phyloP scores from a whole-genome alignment of 2,113 vertebrate species.

The Gadus macrocephalus region DNA sequence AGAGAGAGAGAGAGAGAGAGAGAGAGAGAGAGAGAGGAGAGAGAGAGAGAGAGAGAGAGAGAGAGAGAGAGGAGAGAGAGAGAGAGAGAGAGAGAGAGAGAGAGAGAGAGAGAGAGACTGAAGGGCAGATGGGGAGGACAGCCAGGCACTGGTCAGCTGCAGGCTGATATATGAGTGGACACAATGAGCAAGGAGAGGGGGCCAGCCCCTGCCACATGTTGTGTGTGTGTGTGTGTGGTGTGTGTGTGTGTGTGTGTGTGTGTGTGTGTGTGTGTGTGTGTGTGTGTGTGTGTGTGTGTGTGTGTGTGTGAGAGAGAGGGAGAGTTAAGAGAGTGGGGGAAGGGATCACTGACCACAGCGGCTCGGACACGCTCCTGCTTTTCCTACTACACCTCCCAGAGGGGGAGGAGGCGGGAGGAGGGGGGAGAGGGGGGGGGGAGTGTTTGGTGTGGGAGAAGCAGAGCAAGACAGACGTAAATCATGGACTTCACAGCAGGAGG shows the following conservation, averaged over 20 bases:
- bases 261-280: neutral
- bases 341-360: slow-evolving; percentile 63
- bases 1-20: too few species aligned
- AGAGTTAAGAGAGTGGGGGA: slow-evolving; percentile 56
- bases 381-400: slow-evolving; percentile 26
- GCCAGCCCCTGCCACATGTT: slow-evolving; percentile 54
- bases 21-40: too few species aligned
- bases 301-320: slow-evolving; percentile 5
- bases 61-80: slow-evolving; percentile 6
- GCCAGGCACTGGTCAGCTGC: slow-evolving; percentile 66
- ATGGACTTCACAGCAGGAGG: too few species aligned
- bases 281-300: slow-evolving; percentile 15
- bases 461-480: neutral
- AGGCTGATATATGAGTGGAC: slow-evolving; percentile 73
- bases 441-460: neutral
- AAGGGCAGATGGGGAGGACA: slow-evolving; percentile 64
- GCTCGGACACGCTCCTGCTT: slow-evolving; percentile 47
- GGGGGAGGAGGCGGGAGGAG: slow-evolving; percentile 2
- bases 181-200: slow-evolving; percentile 67
- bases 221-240: slow-evolving; percentile 20
- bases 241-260: too few species aligned
- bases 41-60: too few species aligned
- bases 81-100: slow-evolving; percentile 12
- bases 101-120: slow-evolving; percentile 38
- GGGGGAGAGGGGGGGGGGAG: neutral